Base-by-base conservation (phyloP, 2,888 invertebrate genomes). In the Cheilosia variabilis region DNA sequence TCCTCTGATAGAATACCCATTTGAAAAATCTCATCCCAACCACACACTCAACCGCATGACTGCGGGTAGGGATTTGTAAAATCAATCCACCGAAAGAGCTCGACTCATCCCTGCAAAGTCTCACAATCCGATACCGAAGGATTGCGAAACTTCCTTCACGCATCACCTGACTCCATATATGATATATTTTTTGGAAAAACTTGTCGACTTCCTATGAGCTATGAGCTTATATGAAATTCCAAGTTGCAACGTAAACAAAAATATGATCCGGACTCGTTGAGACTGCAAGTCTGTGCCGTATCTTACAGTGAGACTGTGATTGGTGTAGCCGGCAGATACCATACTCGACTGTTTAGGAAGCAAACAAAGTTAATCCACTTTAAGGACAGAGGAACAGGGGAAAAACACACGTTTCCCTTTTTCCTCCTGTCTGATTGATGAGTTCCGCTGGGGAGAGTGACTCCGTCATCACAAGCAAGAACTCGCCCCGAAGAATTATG, bases 381-480 rank as follows among this genome's bases (percentile, higher is more conserved):
- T 45, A 55, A 45, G 45, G 41, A 45, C 17, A 45, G 17, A 34
- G 15, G 22, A 45, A 55, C 2, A 17, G 6, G 15, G 19, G 22
- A 43, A 75, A 57, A 27, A 47, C 31, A 31, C 31, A 9, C 37
- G 37, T 76, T 60, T 43, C 52, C 34, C 31, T 76, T 60, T 52
- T 19, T 52, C 19, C 52, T 22, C 17, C 5, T 52, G 19, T 60
- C 43, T 79, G 79, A 79, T 79, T 79, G 72, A 79, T 66, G 60
- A 79, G 58, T 63, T 66, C 47, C 66, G 79, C 37, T 34, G 27
- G 53, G 52, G 60, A 73, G 58, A 60, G 65, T 57, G 71, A 78
- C 78, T 58, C 19, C 55, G 34, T 68, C 68, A 15, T 68, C 22
- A 31, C 2, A 41, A 22, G 43, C 27, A 24, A 10, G 13, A 62